phyloP scores from a whole-genome alignment of 2,888 invertebrate genomes.

The Merodon equestris region DNA sequence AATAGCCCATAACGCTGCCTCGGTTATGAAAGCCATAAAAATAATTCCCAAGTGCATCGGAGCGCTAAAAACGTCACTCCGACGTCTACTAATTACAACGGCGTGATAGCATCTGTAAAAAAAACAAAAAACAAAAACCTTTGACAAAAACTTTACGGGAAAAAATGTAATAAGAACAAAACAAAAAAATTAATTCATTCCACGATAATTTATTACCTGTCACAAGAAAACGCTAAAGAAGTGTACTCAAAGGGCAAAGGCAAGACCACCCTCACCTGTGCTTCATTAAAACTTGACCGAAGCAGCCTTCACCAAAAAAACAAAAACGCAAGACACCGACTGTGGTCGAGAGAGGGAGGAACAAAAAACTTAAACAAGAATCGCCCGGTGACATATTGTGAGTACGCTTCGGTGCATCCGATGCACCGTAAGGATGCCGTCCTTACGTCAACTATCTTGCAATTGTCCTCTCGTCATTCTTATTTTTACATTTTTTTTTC shows the following conservation, averaged over 20 bases:
- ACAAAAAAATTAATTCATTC: conserved; percentile 50
- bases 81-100: conserved; percentile 63
- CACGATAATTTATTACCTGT: conserved; percentile 62
- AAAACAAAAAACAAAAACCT: conserved; percentile 2
- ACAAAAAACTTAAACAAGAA: conserved; percentile 30
- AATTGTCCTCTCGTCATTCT: neutral
- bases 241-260: conserved; percentile 32
- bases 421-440: conserved; percentile 60
- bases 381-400: conserved; percentile 66
- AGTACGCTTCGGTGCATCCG: conserved; percentile 62
- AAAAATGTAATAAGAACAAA: conserved; percentile 16
- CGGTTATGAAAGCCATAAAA: conserved; percentile 21
- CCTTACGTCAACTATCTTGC: conserved; percentile 11
- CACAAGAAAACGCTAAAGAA: conserved; percentile 39
- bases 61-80: conserved; percentile 61
- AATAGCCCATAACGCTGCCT: conserved; percentile 32
- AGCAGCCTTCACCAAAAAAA: conserved; percentile 10
- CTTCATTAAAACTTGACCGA: conserved; percentile 62
- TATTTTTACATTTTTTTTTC: conserved; percentile 31
- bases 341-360: conserved; percentile 1
- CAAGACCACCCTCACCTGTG: conserved; percentile 62
- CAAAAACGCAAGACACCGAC: conserved; percentile 4
- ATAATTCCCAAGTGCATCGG: conserved; percentile 42
- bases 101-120: conserved; percentile 60
- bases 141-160: neutral